Base-by-base conservation (phyloP, 2,888 invertebrate genomes). In the Caenorhabditis parvicauda region DNA sequence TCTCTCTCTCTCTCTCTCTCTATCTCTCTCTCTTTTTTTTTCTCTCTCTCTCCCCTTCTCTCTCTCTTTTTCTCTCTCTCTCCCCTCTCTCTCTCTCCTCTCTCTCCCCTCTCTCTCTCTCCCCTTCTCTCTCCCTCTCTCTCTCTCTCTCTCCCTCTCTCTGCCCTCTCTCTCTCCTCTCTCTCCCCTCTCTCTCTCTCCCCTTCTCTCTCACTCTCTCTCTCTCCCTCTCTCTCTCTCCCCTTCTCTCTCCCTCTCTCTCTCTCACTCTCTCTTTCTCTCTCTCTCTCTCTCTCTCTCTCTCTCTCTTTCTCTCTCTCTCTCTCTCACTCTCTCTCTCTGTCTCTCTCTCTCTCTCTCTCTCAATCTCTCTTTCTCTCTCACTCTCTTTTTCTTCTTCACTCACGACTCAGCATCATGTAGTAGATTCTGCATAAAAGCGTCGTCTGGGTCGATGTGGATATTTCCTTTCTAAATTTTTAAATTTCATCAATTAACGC, bases 51-150 rank as follows among this genome's bases (percentile, higher is more conserved):
- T 14, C 38, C 47, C 35, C 42, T 42, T 51, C 35, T 7, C 46
- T 51, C 28, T 51, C 47, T 22, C n/a, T n/a, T n/a, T n/a, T n/a
- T n/a, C n/a, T n/a, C 9, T 51, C 51, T 41, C 42, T 32, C 45
- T 41, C 38, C 27, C 37, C 19, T 9, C 14, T 24, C 25, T 29
- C 35, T 5, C 37, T 17, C 14, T 48, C 47, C 39, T 55, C 51
- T n/a, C 21, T 50, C 42, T 42, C 57, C 59, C 5, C 42, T 32
- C 22, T 64, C 59, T 3, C 51, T 46, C 38, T 51, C 37, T 9
- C 45, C 53, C 14, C 45, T 42, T 5, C 44, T 46, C 24, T 27
- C 42, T 19, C 19, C 43, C 19, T 21, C 39, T 6, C 42, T 21
- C 19, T 52, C 60, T 19, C 55, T 48, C 7, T 32, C 54, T 2